A percentile compares a stretch with the other conserved stretches of the same genome.
phyloP scores from a whole-genome alignment of 1,140 invertebrate species.

The Coenobita brevimanus region DNA sequence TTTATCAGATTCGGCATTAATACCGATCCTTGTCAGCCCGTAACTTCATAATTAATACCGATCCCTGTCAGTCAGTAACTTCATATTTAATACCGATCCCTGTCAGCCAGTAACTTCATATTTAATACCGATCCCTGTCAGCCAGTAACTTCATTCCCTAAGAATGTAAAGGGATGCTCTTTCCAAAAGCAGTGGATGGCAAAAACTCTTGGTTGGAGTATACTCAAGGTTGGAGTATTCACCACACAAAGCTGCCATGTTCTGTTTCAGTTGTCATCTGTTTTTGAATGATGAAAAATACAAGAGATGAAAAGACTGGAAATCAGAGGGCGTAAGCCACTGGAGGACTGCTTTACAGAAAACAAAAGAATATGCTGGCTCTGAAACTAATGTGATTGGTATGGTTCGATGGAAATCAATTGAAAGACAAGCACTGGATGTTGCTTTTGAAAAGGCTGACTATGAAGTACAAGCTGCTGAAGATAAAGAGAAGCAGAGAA shows the following conservation, averaged over 20 bases:
- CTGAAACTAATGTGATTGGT: background rate
- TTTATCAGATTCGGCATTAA: constrained; percentile 24
- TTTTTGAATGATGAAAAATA: constrained; percentile 33
- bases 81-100: too few relatives aligned
- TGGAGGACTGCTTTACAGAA: constrained; percentile 6
- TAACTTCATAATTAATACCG: too few relatives aligned
- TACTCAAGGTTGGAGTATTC: constrained; percentile 33
- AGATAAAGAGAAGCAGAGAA: constrained; percentile 21
- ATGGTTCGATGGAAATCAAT: constrained; percentile 13
- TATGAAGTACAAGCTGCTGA: background rate
- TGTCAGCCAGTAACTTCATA: constrained; percentile 22
- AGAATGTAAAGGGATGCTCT: constrained; percentile 27
- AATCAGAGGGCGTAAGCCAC: background rate
- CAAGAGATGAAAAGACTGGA: constrained; percentile 3
- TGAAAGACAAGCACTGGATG: constrained; percentile 14
- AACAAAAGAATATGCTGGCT: background rate
- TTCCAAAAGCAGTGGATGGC: constrained; percentile 23
- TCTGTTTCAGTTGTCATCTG: constrained; percentile 9
- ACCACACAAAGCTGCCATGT: background rate
- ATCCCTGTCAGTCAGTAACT: too few relatives aligned
- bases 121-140: constrained; percentile 9
- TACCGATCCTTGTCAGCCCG: too few relatives aligned
- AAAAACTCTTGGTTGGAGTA: constrained; percentile 26
- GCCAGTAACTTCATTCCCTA: constrained; percentile 17
- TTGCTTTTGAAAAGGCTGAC: constrained; percentile 22